Percentiles rank a stretch among this genome's conserved stretches.
These are phyloP conservation scores for Sycophila sp. DNA, from an alignment of 1,140 invertebrate genomes.

Conservation along the genomic window DNA sequence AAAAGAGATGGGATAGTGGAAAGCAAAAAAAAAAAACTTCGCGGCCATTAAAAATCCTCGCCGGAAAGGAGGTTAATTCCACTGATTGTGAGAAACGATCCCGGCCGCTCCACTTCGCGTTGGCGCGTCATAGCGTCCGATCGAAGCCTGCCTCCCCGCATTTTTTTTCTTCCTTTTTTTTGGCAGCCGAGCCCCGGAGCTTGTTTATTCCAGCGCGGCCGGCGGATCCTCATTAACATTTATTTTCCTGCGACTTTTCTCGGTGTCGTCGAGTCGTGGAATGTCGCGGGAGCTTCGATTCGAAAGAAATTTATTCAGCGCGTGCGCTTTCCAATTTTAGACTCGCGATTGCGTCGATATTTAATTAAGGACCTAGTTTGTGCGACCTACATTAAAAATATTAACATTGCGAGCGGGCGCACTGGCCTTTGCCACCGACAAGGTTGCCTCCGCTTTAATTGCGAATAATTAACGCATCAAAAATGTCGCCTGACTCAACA, in stretches of 20 bases:
- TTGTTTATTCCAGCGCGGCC: constrained; percentile 11
- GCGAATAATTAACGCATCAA: no score
- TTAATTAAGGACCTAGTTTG: constrained; percentile 1
- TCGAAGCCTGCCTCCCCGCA: neutral
- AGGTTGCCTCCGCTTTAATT: no score
- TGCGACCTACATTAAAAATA: neutral
- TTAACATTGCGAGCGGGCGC: constrained; percentile 5
- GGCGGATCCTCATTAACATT: neutral
- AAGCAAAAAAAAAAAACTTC: neutral
- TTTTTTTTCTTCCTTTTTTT: neutral
- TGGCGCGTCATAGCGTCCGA: constrained; percentile 14
- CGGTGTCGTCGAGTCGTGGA: no score
- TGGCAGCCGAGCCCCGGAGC: neutral
- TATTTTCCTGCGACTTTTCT: neutral
- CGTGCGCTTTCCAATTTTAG: no score
- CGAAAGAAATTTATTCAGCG: neutral
- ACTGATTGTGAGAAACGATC: neutral
- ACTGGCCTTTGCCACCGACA: neutral
- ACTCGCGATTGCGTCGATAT: neutral
- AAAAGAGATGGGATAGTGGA: neutral
- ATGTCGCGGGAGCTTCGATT: no score
- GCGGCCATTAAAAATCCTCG: neutral
- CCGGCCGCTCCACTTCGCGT: neutral
- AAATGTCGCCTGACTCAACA: no score
- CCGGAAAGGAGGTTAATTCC: constrained; percentile 17